phyloP scores from a whole-genome alignment of 2,113 vertebrate genomes.

The Bubo scandiacus region DNA sequence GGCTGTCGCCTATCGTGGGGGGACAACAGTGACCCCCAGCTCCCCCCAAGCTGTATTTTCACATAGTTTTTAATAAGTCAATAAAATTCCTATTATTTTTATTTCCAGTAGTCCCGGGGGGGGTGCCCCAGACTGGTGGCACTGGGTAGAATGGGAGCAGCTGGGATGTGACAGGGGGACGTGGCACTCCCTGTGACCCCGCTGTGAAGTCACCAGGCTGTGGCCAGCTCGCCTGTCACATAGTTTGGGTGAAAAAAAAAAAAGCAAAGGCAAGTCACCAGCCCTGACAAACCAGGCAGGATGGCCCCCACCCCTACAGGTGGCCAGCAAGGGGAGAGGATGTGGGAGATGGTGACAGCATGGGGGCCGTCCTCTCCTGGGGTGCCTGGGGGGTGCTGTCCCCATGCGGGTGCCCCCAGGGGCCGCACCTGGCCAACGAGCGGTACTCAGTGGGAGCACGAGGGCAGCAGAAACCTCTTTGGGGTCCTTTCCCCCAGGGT shows the following conservation, averaged over 20 bases:
- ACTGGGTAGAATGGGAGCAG: background rate
- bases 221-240: rapidly evolving
- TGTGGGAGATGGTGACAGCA: rapidly evolving
- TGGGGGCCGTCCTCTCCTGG: background rate
- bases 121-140: background rate
- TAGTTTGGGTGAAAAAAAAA: background rate
- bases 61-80: background rate
- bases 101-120: background rate
- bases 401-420: no score
- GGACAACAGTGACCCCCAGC: rapidly evolving
- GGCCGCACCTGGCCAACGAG: background rate
- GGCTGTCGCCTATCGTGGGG: rapidly evolving
- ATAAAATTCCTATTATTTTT: conserved; percentile 38
- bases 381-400: background rate
- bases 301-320: no score
- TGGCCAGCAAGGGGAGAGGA: no score
- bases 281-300: no score
- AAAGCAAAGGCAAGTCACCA: rapidly evolving
- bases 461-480: background rate
- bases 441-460: rapidly evolving
- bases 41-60: background rate
- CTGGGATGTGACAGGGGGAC: background rate
- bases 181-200: rapidly evolving
- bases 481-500: rapidly evolving
- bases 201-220: rapidly evolving